Base-by-base conservation (phyloP, 2,888 invertebrate genomes). In the Chalcosyrphus nemorum region DNA sequence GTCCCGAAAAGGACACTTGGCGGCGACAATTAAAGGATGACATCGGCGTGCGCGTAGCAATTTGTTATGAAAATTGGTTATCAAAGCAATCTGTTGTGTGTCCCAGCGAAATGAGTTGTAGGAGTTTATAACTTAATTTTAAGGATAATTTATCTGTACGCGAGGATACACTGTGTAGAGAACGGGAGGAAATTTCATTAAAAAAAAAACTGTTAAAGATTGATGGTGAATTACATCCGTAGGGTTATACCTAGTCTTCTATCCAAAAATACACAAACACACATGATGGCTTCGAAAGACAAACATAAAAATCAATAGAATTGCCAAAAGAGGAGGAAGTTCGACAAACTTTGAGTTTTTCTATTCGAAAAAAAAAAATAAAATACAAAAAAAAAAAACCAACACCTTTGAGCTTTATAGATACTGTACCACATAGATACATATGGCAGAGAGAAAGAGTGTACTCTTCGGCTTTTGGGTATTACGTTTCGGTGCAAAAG, bases 21-120 rank as follows among this genome's bases (percentile, higher is more conserved):
- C 32, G 27, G 15, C 32, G 43, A 50, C 66, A 65, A 66, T 75
- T 75, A 75, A 47, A 50, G 50, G 65, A 75, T 47, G 38, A 29
- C 47, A 66, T 13, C 38, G 9, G 9, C 32, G 9, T 11, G 32
- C 6, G 35, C 35, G 11, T 6, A 15, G 52, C 65, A 41, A 66
- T 75, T 66, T 19, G 38, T 57, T 66, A 29, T 57, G 47, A 57
- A 41, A 74, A 45, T 19, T 47, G 32, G 11, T 63, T 56, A 45
- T 74, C 74, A 45, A 63, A 74, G 24, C 72, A 72, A 72, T 72
- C 61, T 72, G 61, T 54, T 72, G 19, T 35, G n/a, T 15, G 41
- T 29, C n/a, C 29, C 32, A 32, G 29, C 32, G 11, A 17, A 15
- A 50, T 50, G 52, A 54, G 41, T 41, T 66, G 11, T 47, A 9